Evolutionary conservation across 2,888 invertebrate species (phyloP), one percentile per base, ranked within the genome.

Genomic region (Eumerus sabulonum): DNA sequence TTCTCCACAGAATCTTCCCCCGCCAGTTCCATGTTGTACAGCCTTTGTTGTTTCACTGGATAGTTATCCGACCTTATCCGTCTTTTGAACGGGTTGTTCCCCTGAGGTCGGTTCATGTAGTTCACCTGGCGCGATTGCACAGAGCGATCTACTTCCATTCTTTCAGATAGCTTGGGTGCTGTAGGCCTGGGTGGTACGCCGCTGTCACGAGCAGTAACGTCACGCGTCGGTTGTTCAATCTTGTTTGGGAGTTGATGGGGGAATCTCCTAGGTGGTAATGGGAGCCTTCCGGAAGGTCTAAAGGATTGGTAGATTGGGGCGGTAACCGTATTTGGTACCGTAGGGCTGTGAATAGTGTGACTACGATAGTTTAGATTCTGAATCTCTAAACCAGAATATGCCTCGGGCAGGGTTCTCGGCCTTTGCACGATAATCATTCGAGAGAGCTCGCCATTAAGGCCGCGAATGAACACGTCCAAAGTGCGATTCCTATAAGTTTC

Each of bases 401-500:
- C 63, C 17, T 63, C 59, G 1, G 53, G 14, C 3, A 66, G 40
- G 11, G 51, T 66, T 9, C n/a, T 53, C 16, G 66, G 60, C 12
- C 40, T 59, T 35, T 53, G 66, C 0, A 66, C 13, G 4, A 66
- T 48, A 1, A 73, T 11, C 73, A 66, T 59, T 11, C 48, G 36
- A 0, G 60, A 36, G 7, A 66, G 38, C n/a, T 66, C 73, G 4
- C 54, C 60, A 36, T 27, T 48, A 13, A 54, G 13, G 11, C 73
- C 73, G 9, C 66, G 14, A 2, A 73, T 36, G 13, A 66, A 73
- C 13, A 66, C 48, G 19, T 66, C 73, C n/a, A 73, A 18, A 1
- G 66, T 59, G 12, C 64, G n/a, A 18, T 72, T 72, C n/a, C 72
- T 27, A 38, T 72, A 59, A 7, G 53, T 60, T 60, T 56, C 73